A percentile compares a stretch with the other conserved stretches of the same genome.
Conservation (phyloP, 2,888 invertebrate species). For the Caenorhabditis parvicauda region DNA sequence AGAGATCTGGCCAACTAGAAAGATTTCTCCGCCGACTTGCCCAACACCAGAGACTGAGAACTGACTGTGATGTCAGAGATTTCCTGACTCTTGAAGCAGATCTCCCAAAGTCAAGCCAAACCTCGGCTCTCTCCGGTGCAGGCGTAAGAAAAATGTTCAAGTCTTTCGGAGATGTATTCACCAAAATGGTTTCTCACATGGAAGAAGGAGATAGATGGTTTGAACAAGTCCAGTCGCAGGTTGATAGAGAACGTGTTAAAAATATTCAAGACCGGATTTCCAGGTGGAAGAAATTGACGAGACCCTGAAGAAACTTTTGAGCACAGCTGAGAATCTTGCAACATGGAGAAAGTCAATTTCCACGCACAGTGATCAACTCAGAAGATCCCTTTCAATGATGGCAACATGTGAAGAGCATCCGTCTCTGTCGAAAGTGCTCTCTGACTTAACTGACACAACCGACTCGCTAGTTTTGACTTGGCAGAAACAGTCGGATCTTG, state of each 20-base stretch:
- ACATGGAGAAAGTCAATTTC: too few relatives aligned
- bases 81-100: conserved; percentile 89
- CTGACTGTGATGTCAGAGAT: conserved; percentile 90
- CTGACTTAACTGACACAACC: conserved; percentile 79
- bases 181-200: conserved; percentile 97
- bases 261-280: not conserved
- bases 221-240: conserved; percentile 87
- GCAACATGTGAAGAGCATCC: conserved; percentile 90
- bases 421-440: conserved; percentile 82
- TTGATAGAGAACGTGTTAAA: conserved; percentile 63
- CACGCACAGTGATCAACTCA: too few relatives aligned
- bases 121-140: conserved; percentile 90
- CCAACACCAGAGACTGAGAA: conserved; percentile 79
- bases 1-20: conserved; percentile 70
- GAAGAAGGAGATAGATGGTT: conserved; percentile 99
- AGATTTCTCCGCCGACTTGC: conserved; percentile 84
- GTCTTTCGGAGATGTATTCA: conserved; percentile 71
- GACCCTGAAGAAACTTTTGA: conserved; percentile 75
- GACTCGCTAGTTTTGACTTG: conserved; percentile 76
- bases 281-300: conserved; percentile 77
- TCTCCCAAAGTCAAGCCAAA: conserved; percentile 88
- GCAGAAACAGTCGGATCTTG: conserved; percentile 87
- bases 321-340: conserved; percentile 85
- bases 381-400: conserved; percentile 82
- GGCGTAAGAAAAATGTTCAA: conserved; percentile 90